Percentiles rank a stretch among this genome's conserved stretches.
Conservation (phyloP, 2,113 vertebrate genomes). For the Tapirus terrestris region DNA sequence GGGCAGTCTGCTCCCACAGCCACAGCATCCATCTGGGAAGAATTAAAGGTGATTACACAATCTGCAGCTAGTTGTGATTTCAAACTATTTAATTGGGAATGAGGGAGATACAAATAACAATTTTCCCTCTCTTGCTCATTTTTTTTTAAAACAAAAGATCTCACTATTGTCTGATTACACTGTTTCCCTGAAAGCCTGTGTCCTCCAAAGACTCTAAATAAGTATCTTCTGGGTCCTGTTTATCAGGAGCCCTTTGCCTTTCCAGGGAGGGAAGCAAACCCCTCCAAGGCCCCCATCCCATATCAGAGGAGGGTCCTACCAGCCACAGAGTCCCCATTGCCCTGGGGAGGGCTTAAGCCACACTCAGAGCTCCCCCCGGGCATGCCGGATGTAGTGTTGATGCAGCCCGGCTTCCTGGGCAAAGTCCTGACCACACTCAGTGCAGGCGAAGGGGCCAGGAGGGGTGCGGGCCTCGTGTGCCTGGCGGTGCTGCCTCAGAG, state of each 20-base stretch:
- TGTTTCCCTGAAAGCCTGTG: neutral
- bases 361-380: conserved; percentile 75
- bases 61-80: conserved; percentile 1
- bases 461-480: conserved; percentile 81
- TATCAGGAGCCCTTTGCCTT: neutral
- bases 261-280: neutral
- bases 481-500: conserved; percentile 85
- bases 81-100: conserved; percentile 30
- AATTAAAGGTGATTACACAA: conserved; percentile 53
- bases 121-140: neutral
- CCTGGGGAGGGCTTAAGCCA: neutral
- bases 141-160: neutral
- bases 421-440: conserved; percentile 69
- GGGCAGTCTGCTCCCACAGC: neutral
- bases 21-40: conserved; percentile 19
- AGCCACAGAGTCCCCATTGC: neutral
- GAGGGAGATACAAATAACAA: neutral
- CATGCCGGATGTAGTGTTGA: conserved; percentile 76
- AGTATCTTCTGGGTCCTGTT: neutral
- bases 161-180: neutral
- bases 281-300: neutral
- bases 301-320: neutral
- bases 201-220: conserved; percentile 13
- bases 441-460: conserved; percentile 68
- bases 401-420: conserved; percentile 75